Base-by-base conservation (phyloP, 2,113 vertebrate species). In the Syngnathoides biaculeatus region DNA sequence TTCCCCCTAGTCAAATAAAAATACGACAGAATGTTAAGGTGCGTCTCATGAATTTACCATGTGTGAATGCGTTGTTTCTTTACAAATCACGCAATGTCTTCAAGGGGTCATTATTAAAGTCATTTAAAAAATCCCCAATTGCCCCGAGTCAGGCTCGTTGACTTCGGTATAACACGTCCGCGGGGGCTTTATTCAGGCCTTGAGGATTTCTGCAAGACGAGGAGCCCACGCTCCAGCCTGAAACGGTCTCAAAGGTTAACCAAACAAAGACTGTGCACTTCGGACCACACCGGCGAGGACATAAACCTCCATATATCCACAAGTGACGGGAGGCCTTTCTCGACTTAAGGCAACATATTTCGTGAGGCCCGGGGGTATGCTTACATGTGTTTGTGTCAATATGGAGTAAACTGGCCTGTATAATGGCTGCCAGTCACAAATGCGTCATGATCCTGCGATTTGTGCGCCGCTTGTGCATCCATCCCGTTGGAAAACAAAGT, bases 281-380 rank as follows among this genome's bases (percentile, higher is more conserved):
- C 91, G 92, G 94, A 96, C 94, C 95, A 95, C 94, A 97, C 94
- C 75, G 92, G 90, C 93, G 92, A 93, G 93, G 90, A 90, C 89
- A 90, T 91, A 87, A 92, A 91, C 89, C 91, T 12, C 90, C 88
- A 86, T 91, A 87, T 91, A 87, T 89, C 92, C 91, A 90, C 93
- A 74, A 88, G 92, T 93, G 91, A 93, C 89, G 74, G 47, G 72
- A 73, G 91, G 89, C 91, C 93, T 92, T 91, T 92, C 93, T 93
- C 89, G 91, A 91, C 93, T 93, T 94, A 93, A 93, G 92, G 93
- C 90, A 90, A 92, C 73, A 75, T 73, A 92, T 88, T 62, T 64
- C 74, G 64, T 92, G 93, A 91, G 91, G 86, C 89, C 90, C 76
- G 88, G 85, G 91, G 83, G 89, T 3, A 87, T 86, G 85, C 75